phyloP scores from a whole-genome alignment of 2,113 vertebrate species.

The Podocnemis expansa region DNA sequence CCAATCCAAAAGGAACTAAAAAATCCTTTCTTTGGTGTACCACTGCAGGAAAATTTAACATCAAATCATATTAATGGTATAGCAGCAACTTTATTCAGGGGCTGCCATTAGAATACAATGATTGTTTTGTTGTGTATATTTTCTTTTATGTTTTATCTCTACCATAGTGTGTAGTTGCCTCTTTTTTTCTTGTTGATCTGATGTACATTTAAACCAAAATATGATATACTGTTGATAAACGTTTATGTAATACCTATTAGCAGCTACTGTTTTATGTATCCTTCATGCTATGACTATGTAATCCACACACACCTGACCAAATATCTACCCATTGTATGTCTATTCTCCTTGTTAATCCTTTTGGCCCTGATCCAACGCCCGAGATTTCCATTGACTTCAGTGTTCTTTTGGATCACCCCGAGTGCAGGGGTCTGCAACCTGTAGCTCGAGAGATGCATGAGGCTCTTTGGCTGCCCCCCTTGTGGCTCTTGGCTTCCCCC shows the following conservation, averaged over 20 bases:
- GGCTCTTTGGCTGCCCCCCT: no score
- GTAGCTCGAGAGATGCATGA: no score
- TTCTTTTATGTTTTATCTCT: not conserved
- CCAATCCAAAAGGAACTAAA: conserved; percentile 6
- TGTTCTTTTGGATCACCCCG: not conserved
- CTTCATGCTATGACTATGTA: not conserved
- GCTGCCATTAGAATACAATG: not conserved
- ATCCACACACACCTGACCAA: not conserved
- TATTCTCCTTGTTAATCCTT: not conserved
- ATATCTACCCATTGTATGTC: not conserved
- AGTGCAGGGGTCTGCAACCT: no score
- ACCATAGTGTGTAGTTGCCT: not conserved
- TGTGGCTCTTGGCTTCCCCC: no score
- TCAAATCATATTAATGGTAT: not conserved
- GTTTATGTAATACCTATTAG: not conserved
- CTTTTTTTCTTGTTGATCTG: not conserved
- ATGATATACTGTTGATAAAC: not conserved
- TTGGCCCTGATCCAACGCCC: not conserved
- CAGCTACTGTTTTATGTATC: not conserved
- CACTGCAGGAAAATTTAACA: not conserved
- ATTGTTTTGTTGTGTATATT: not conserved
- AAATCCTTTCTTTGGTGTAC: not conserved
- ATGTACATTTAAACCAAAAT: not conserved
- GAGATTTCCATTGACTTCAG: not conserved
- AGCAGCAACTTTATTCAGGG: not conserved